A percentile compares a stretch with the other conserved stretches of the same genome.
Conservation (phyloP, 2,113 vertebrate species). For the Elephantulus edwardii region DNA sequence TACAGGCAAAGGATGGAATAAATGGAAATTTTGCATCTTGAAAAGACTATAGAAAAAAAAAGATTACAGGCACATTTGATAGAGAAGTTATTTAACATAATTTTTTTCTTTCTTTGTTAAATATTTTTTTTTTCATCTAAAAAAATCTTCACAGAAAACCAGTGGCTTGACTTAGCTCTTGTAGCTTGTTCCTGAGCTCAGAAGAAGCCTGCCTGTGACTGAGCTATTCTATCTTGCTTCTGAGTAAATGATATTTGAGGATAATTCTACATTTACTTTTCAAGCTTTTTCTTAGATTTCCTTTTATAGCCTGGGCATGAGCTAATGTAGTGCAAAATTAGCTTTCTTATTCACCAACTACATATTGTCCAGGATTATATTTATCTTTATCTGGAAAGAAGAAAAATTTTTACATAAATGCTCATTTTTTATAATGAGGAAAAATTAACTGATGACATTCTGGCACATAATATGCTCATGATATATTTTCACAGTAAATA, state of each 20-base stretch:
- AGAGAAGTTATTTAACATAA: not conserved
- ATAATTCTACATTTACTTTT: conserved; percentile 89
- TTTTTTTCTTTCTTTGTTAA: not conserved
- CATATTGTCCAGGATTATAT: conserved; percentile 84
- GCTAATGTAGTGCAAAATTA: conserved; percentile 86
- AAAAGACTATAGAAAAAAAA: not conserved
- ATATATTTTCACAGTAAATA: conserved; percentile 91
- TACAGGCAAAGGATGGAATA: not conserved
- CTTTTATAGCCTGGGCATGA: conserved; percentile 89
- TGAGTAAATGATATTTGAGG: not conserved
- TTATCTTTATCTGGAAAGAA: conserved; percentile 91
- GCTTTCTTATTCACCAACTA: conserved; percentile 92
- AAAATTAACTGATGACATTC: conserved; percentile 91
- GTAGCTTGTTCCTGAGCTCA: not conserved
- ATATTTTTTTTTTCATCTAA: not conserved
- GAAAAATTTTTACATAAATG: conserved; percentile 92
- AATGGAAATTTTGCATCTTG: not conserved
- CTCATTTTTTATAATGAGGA: conserved; percentile 90
- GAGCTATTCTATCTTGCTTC: not conserved
- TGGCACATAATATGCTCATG: conserved; percentile 91
- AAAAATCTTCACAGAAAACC: not conserved
- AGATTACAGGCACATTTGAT: not conserved
- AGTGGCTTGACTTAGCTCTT: not conserved
- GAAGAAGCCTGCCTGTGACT: not conserved
- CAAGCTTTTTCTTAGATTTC: conserved; percentile 89